A percentile compares a stretch with the other conserved stretches of the same genome.
These are phyloP conservation scores for Styela clava DNA, from an alignment of 23 tunicate species.

Conservation along the genomic window DNA sequence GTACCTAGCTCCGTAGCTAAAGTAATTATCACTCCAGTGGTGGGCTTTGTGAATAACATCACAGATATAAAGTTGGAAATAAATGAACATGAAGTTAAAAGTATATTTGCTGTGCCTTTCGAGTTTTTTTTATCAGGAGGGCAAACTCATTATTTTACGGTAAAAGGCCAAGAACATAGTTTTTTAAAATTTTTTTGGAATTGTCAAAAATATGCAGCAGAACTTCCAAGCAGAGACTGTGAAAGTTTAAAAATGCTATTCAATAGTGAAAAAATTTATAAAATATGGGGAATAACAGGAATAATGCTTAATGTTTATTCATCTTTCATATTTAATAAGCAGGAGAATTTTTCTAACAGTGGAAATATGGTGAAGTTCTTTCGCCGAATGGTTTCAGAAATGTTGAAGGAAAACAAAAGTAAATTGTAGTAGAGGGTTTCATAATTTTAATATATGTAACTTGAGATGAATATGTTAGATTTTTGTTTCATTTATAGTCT, in stretches of 20 bases:
- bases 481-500: no score
- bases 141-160: neutral
- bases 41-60: conserved; percentile 32
- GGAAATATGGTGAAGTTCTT: no score
- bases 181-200: conserved; percentile 1
- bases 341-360: neutral
- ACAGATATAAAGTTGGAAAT: conserved; percentile 11
- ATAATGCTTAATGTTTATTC: conserved; percentile 1
- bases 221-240: neutral
- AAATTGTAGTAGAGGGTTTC: no score
- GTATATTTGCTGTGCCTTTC: conserved; percentile 51
- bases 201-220: neutral
- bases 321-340: neutral
- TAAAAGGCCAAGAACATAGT: neutral
- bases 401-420: neutral
- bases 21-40: conserved; percentile 29
- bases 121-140: neutral
- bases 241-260: neutral
- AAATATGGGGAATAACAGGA: conserved; percentile 27
- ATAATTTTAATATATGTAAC: no score
- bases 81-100: conserved; percentile 41
- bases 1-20: conserved; percentile 14
- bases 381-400: no score
- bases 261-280: neutral
- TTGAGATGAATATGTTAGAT: no score